These are phyloP conservation scores for Sinosuthora webbiana DNA, from an alignment of 2,113 vertebrate genomes.

Conservation along the genomic window DNA sequence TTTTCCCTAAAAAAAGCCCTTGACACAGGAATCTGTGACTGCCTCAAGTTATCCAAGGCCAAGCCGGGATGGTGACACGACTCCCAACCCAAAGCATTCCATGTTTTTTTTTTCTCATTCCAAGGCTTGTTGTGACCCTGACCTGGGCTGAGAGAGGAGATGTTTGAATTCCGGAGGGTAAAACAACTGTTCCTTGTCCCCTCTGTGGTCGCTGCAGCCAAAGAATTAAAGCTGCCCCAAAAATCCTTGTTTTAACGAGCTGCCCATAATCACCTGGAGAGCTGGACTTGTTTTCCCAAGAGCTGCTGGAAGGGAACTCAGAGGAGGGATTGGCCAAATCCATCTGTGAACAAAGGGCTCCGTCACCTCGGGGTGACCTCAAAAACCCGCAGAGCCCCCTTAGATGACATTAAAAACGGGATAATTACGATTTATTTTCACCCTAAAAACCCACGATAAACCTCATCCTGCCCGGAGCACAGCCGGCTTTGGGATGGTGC, in stretches of 20 bases:
- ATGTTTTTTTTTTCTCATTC: background rate
- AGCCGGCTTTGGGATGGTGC: background rate
- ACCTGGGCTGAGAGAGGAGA: background rate
- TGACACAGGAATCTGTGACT: background rate
- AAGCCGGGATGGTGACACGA: background rate
- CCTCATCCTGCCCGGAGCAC: background rate
- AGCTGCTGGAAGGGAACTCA: background rate
- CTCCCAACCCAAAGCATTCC: background rate
- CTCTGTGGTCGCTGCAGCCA: background rate
- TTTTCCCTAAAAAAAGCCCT: background rate
- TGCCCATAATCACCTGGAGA: background rate
- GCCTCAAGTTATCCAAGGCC: background rate
- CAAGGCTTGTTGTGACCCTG: background rate
- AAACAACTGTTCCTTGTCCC: background rate
- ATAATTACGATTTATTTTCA: background rate
- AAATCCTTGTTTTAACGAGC: background rate
- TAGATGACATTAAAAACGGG: fast-evolving
- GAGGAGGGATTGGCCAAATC: background rate
- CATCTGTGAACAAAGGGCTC: background rate
- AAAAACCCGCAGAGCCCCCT: background rate
- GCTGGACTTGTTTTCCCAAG: background rate
- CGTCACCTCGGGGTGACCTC: background rate
- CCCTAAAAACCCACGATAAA: fast-evolving
- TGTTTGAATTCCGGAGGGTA: background rate
- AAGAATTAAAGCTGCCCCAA: background rate